Percentiles rank a stretch among this genome's conserved stretches.
Conservation (phyloP, 2,888 invertebrate genomes). For the Lepidochitona cinerea region DNA sequence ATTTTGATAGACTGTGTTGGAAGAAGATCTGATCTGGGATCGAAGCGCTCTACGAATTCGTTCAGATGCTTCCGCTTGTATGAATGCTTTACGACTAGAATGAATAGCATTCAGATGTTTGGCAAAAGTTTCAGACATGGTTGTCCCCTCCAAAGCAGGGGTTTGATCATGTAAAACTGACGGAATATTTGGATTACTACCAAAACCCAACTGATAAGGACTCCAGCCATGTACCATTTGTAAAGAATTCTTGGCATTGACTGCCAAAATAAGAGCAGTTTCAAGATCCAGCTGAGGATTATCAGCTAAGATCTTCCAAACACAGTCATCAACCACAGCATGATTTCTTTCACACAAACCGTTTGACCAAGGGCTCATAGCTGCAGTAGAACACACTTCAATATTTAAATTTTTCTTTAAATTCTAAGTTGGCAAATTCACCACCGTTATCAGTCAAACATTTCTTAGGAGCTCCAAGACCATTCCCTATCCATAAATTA, state of each 20-base stretch:
- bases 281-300: not conserved
- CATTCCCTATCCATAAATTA: constrained; percentile 9
- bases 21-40: constrained; percentile 14
- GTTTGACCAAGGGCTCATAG: constrained; percentile 21
- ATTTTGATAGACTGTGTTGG: constrained; percentile 14
- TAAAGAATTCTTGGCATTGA: constrained; percentile 11
- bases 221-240: constrained; percentile 17
- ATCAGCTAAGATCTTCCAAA: constrained; percentile 6
- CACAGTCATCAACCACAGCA: constrained; percentile 15
- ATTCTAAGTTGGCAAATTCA: constrained; percentile 10
- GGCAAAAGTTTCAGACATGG: constrained; percentile 19
- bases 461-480: constrained; percentile 5
- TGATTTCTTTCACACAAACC: constrained; percentile 22
- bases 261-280: constrained; percentile 7
- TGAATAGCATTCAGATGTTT: constrained; percentile 29
- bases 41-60: constrained; percentile 22
- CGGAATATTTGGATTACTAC: constrained; percentile 17
- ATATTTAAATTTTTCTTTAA: constrained; percentile 13
- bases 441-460: constrained; percentile 15
- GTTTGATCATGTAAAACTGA: constrained; percentile 12
- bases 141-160: constrained; percentile 14
- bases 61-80: constrained; percentile 19
- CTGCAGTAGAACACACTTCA: constrained; percentile 10
- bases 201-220: constrained; percentile 19
- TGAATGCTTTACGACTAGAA: constrained; percentile 19